Evolutionary conservation across 2,113 vertebrate species (phyloP).

Genomic region (Grammatotria lemairii): DNA sequence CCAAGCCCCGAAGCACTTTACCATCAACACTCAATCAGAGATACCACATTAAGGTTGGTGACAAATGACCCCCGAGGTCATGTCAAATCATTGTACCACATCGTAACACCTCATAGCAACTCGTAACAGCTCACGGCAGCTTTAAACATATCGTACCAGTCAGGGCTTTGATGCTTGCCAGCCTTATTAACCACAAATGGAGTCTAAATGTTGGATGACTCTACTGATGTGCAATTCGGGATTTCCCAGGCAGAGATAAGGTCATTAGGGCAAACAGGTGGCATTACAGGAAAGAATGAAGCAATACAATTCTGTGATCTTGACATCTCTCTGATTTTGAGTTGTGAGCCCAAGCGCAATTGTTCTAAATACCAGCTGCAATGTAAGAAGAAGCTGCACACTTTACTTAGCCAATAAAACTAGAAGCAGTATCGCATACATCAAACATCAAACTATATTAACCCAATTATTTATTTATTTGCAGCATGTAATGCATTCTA

Average conservation of each 20-base stretch:
- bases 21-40: constrained; percentile 42
- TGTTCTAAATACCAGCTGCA: not conserved
- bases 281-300: not conserved
- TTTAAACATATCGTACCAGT: constrained; percentile 14
- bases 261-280: not conserved
- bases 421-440: not conserved
- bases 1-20: constrained; percentile 20
- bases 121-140: constrained; percentile 7
- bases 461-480: not conserved
- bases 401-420: not conserved
- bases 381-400: not conserved
- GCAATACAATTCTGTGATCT: not conserved
- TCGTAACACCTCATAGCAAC: constrained; percentile 9
- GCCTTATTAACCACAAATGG: constrained; percentile 10
- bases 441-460: not conserved
- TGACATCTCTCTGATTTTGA: not conserved
- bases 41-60: constrained; percentile 42
- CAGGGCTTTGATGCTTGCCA: not conserved
- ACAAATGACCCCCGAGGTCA: constrained; percentile 50
- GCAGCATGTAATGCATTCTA: not conserved
- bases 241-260: constrained; percentile 26
- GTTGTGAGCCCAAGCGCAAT: not conserved
- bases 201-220: not conserved
- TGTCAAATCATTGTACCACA: constrained; percentile 19
- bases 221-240: constrained; percentile 21